phyloP scores from a whole-genome alignment of 2,113 vertebrate genomes.

The Manacus vitellinus region DNA sequence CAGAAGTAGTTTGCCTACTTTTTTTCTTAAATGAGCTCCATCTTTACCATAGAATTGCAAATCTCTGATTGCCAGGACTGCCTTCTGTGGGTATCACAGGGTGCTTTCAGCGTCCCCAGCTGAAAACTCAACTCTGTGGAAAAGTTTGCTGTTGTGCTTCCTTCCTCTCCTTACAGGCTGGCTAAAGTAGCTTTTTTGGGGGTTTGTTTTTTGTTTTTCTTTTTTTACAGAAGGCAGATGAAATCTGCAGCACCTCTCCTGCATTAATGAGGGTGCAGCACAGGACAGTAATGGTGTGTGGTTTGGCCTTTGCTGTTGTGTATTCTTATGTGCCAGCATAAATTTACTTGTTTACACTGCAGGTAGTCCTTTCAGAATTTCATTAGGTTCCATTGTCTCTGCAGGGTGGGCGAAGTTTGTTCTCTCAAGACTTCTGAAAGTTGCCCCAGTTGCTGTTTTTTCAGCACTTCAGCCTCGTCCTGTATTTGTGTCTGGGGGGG shows the following conservation, averaged over 20 bases:
- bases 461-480: background rate
- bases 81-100: background rate
- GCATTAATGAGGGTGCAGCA: constrained; percentile 52
- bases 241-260: constrained; percentile 50
- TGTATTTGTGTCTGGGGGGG: background rate
- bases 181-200: constrained; percentile 14
- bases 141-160: constrained; percentile 10
- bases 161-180: constrained; percentile 18
- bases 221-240: constrained; percentile 48
- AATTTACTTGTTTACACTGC: constrained; percentile 24
- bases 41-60: background rate
- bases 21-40: background rate
- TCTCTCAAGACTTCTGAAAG: background rate
- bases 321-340: constrained; percentile 11
- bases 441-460: background rate
- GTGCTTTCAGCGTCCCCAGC: background rate
- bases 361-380: constrained; percentile 24
- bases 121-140: background rate
- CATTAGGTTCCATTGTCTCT: background rate
- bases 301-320: constrained; percentile 18
- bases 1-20: background rate
- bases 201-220: background rate
- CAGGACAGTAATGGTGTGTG: constrained; percentile 39
- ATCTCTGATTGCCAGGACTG: background rate
- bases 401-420: background rate